These are phyloP conservation scores for Scaptomyza polygonia DNA, from an alignment of 2,888 invertebrate genomes.

Conservation along the genomic window DNA sequence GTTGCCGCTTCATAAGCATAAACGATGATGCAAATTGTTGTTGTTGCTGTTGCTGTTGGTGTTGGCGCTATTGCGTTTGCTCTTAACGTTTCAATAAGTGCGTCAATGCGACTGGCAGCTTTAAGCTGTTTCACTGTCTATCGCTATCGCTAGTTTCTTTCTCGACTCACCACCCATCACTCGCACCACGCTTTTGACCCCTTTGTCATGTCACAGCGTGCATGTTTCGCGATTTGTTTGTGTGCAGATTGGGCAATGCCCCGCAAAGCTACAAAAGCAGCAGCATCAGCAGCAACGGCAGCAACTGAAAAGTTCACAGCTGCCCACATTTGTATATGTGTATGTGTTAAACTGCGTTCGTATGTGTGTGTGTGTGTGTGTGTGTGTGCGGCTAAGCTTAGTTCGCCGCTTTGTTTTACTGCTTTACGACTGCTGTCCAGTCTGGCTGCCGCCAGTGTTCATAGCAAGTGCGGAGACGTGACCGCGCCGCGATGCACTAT, in stretches of 20 bases:
- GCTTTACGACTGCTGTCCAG: constrained; percentile 61
- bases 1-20: constrained; percentile 48
- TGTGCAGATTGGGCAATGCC: constrained; percentile 52
- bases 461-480: constrained; percentile 54
- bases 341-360: constrained; percentile 8
- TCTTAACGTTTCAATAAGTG: constrained; percentile 65
- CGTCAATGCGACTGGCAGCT: constrained; percentile 58
- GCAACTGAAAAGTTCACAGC: constrained; percentile 15
- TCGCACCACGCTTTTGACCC: not conserved
- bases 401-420: constrained; percentile 70
- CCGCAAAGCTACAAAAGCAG: constrained; percentile 29
- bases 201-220: constrained; percentile 39
- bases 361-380: constrained; percentile 6
- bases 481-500: constrained; percentile 31
- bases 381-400: constrained; percentile 55
- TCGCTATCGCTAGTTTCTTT: not conserved
- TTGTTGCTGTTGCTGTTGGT: constrained; percentile 7
- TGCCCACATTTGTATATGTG: constrained; percentile 14
- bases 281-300: not conserved
- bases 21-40: constrained; percentile 26
- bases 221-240: constrained; percentile 66
- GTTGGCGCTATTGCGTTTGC: constrained; percentile 29
- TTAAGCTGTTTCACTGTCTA: constrained; percentile 42
- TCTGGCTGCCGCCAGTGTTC: constrained; percentile 39
- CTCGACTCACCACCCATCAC: not conserved